These are phyloP conservation scores for Hemichromis elongatus DNA, from an alignment of 2,113 vertebrate species.

Conservation along the genomic window DNA sequence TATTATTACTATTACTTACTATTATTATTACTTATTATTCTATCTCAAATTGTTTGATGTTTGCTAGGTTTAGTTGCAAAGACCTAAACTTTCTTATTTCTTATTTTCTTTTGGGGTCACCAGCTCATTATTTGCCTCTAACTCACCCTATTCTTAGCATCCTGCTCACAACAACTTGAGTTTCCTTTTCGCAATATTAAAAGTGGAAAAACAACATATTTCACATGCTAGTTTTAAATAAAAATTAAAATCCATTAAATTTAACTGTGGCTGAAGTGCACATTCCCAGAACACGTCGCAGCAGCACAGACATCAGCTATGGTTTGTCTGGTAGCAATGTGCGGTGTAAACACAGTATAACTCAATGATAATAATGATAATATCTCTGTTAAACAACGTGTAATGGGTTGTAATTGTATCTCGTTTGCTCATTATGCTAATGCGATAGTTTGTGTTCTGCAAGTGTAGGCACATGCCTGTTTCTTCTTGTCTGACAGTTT, in stretches of 20 bases:
- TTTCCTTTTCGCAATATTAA: background rate
- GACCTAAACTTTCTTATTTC: background rate
- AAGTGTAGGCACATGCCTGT: background rate
- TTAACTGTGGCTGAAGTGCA: background rate
- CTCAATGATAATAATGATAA: background rate
- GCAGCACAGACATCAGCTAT: background rate
- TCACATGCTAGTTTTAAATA: background rate
- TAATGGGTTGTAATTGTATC: background rate
- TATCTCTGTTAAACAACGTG: background rate
- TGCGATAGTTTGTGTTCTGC: background rate
- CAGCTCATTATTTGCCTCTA: background rate
- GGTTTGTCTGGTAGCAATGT: background rate
- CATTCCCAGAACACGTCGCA: background rate
- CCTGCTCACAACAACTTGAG: background rate
- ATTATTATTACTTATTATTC: too few species aligned
- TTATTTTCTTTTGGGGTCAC: background rate
- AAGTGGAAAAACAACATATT: fast-evolving
- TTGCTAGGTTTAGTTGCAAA: background rate
- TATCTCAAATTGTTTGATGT: background rate
- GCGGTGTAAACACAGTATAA: background rate
- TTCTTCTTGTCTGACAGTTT: background rate
- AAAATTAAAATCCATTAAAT: background rate
- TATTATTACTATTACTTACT: too few species aligned
- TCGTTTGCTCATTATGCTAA: background rate
- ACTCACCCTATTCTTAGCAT: background rate